Base-by-base conservation (phyloP, 2,797 vertebrate genomes). In the Sebastes ruberrimus region DNA sequence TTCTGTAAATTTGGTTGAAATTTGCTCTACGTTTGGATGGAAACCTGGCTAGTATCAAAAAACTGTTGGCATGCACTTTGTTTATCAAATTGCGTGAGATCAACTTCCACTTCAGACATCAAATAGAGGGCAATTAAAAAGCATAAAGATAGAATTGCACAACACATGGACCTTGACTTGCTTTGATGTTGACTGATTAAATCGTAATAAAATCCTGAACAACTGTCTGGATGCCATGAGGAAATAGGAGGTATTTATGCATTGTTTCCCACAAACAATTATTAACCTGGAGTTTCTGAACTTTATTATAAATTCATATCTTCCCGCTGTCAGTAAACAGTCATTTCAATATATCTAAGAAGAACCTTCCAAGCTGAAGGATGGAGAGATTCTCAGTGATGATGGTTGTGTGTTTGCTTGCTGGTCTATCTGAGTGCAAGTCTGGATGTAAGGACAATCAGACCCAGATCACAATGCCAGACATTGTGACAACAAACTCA, bases 361-460 rank as follows among this genome's bases (percentile, higher is more conserved):
- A 52, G 25, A 42, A 23, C 9, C n/a, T 30, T 64, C 20, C 2
- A 52, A 38, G 18, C 57, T 57, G 42, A 16, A 74, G 4, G 57
- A 81, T 84, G 76, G 30, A 27, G 35, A 76, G 6, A 30, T 0
- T 70, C 1, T 23, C 52, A 57, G 11, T 35, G 42, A 49, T 78
- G 4, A 64, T 66, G 20, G 10, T 35, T 11, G 10, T 79, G 70
- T 76, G 74, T 64, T 49, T 84, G 33, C 59, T 76, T 32, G 52
- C n/a, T 16, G 59, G 32, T 81, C 25, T 33, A 5, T 70, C 22
- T 22, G 13, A 32, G 3, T 66, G 71, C 20, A 66, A 75, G 59
- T 35, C 30, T 28, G 0, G 0, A 30, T 23, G 1, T 16, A 27
- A 65, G 3, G 30, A 22, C 16, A 68, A n/a, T 10, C 18, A 68